phyloP scores from a whole-genome alignment of 2,113 vertebrate genomes.

The Chaenogobius annularis region DNA sequence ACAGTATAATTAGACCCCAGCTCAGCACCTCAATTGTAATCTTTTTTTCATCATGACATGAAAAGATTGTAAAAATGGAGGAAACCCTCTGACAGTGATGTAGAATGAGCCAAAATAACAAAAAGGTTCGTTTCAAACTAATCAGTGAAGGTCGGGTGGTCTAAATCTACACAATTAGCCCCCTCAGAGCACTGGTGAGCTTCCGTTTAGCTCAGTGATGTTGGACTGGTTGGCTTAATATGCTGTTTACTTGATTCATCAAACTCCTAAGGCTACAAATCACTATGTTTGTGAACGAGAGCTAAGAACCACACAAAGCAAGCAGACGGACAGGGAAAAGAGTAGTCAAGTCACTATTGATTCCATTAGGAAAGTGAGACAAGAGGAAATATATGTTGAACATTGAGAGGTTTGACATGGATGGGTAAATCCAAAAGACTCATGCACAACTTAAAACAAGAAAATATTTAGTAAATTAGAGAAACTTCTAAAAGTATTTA shows the following conservation, averaged over 20 bases:
- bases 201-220: slow-evolving; percentile 44
- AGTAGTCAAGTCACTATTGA: slow-evolving; percentile 34
- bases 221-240: slow-evolving; percentile 55
- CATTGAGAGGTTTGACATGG: not conserved
- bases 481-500: not conserved
- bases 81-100: slow-evolving; percentile 52
- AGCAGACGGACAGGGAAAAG: slow-evolving; percentile 17
- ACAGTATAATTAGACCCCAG: slow-evolving; percentile 59
- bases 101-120: slow-evolving; percentile 57
- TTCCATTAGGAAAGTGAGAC: slow-evolving; percentile 15
- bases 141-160: slow-evolving; percentile 68
- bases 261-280: slow-evolving; percentile 52
- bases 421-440: not conserved
- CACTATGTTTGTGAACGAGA: slow-evolving; percentile 12
- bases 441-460: not conserved
- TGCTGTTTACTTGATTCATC: slow-evolving; percentile 60
- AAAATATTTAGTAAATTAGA: not conserved
- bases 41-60: slow-evolving; percentile 8
- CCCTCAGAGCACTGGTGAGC: slow-evolving; percentile 56
- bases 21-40: slow-evolving; percentile 25
- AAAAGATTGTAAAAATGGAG: slow-evolving; percentile 24
- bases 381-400: not conserved
- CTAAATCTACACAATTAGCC: slow-evolving; percentile 73
- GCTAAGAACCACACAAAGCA: slow-evolving; percentile 23
- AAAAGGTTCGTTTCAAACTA: slow-evolving; percentile 70